Base-by-base conservation (phyloP, 1,140 invertebrate species). In the Ganaspis sp. region DNA sequence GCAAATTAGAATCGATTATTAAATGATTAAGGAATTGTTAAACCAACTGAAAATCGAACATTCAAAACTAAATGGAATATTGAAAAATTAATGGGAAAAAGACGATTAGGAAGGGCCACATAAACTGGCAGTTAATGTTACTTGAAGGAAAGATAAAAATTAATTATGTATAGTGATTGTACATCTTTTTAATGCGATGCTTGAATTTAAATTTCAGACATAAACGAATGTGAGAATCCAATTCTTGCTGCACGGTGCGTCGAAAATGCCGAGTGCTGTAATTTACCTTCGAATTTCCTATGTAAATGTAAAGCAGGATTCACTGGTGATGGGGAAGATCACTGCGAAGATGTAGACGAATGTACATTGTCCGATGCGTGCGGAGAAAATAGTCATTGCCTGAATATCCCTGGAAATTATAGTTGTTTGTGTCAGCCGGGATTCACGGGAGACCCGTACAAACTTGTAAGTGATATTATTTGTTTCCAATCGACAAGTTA, bases 251-350 rank as follows among this genome's bases (percentile, higher is more conserved):
- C 94, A 37, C 93, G 96, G 84, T 98, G 97, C 91, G 97, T 97
- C 42, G 93, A 95, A 86, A 98, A 98, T 90, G 96, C 97, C 9
- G 97, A 98, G 89, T 98, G 97, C 90, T 98, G 97, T 85, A 98
- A 99, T 92, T 91, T 98, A 81, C 97, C 97, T 34, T 95, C 97
- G 74, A 96, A 98, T 92, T 98, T 97, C 90, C 94, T 97, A 72
- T 99, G 97, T 92, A 98, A 98, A 92, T 99, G 97, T 91, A 95
- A 96, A 84, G 93, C 96, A 38, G 97, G 97, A 69, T 98, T 95
- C 84, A 94, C 96, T 90, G 97, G 97, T 54, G 96, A 98, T 85
- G 97, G 97, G 37, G 96, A 97, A 92, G 94, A 94, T 71, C 93
- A 94, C 86, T 98, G 97, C 91, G 83, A 93, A 94, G 97, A 98